Conservation (phyloP, 2,888 invertebrate species). For the Orthosia cruda region DNA sequence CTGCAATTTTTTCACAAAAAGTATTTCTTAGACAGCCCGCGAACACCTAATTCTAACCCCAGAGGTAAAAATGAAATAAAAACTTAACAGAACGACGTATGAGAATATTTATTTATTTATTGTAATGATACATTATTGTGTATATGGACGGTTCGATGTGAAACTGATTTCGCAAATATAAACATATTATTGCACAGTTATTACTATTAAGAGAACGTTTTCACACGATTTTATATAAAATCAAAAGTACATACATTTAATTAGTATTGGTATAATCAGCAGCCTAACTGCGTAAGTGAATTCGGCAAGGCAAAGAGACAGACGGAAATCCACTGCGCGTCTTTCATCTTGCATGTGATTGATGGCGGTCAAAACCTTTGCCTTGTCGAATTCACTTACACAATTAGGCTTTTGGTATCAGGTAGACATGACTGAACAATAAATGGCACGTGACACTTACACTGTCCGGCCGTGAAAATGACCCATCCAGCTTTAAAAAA, state of each 20-base stretch:
- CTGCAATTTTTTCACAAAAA: not conserved
- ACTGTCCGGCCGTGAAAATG: not conserved
- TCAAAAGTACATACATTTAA: conserved; percentile 20
- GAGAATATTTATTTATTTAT: conserved; percentile 69
- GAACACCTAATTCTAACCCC: not conserved
- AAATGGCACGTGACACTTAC: not conserved
- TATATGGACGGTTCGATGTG: conserved; percentile 68
- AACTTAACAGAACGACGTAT: conserved; percentile 62
- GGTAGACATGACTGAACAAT: not conserved
- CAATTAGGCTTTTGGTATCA: not conserved
- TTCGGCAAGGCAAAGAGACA: too few species aligned
- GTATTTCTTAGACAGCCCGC: not conserved
- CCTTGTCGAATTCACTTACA: too few species aligned
- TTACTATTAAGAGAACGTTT: conserved; percentile 19
- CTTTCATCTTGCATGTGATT: too few species aligned
- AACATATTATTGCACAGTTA: conserved; percentile 56
- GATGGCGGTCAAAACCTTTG: too few species aligned
- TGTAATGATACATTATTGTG: conserved; percentile 65
- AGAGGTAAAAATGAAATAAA: conserved; percentile 54
- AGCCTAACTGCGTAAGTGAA: too few species aligned
- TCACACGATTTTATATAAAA: conserved; percentile 46
- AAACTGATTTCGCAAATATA: conserved; percentile 57
- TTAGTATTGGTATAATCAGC: conserved; percentile 3
- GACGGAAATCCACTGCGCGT: too few species aligned
- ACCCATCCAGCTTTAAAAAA: not conserved